A percentile compares a stretch with the other conserved stretches of the same genome.
phyloP scores from a whole-genome alignment of 2,113 vertebrate genomes.

The Esox niger region DNA sequence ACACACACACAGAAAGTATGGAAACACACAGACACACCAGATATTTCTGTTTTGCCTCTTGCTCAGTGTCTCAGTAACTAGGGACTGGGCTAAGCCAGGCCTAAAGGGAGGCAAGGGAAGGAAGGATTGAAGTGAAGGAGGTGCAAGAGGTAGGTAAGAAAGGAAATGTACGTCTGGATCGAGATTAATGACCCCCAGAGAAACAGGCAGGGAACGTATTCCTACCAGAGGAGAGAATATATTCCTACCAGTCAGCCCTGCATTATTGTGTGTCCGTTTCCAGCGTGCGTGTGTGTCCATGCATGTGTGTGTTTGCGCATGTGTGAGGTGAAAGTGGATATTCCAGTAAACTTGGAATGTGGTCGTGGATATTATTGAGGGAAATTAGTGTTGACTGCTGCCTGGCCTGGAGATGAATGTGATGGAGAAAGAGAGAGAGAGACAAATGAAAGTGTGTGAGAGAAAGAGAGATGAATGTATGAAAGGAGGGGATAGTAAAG shows the following conservation, averaged over 20 bases:
- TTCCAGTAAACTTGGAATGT: conserved; percentile 23
- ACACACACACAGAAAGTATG: neutral
- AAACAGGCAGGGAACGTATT: conserved; percentile 37
- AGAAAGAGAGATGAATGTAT: too few species aligned
- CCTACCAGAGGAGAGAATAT: conserved; percentile 36
- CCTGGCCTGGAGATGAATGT: conserved; percentile 3
- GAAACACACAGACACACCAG: conserved; percentile 17
- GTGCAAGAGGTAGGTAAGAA: conserved; percentile 22
- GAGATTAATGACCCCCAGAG: conserved; percentile 50
- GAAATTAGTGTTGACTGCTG: neutral
- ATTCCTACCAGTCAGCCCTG: conserved; percentile 37
- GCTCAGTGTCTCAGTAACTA: conserved; percentile 21
- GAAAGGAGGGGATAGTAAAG: too few species aligned
- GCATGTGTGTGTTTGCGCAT: neutral
- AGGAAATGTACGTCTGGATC: conserved; percentile 31
- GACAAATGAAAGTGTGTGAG: conserved; percentile 21
- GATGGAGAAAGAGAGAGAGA: conserved; percentile 15
- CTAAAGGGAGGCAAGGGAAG: conserved; percentile 14
- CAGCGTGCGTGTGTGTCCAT: neutral
- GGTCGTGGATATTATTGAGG: conserved; percentile 32
- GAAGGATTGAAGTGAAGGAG: conserved; percentile 31
- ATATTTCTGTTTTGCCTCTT: conserved; percentile 12
- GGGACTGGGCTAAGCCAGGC: conserved; percentile 25
- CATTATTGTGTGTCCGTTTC: neutral
- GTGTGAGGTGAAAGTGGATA: neutral